Percentiles rank a stretch among this genome's conserved stretches.
phyloP scores from a whole-genome alignment of 2,113 vertebrate genomes.

The Progne subis region DNA sequence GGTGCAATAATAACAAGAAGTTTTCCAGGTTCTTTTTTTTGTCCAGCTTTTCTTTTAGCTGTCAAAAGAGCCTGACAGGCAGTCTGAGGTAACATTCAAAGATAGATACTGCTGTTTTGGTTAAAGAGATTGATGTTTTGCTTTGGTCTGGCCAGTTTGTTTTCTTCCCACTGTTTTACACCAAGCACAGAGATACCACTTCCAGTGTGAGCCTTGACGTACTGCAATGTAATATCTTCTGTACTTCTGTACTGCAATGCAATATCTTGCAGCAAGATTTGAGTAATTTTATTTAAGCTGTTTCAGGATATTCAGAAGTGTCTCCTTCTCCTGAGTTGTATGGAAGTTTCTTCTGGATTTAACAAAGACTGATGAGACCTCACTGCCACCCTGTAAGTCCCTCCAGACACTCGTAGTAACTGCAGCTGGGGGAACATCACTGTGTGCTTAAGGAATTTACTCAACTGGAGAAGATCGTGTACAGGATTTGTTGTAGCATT shows the following conservation, averaged over 20 bases:
- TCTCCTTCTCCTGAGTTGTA: not conserved
- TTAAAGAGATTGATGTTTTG: not conserved
- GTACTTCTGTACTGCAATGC: not conserved
- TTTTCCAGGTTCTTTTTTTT: not conserved
- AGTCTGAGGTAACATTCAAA: conserved; percentile 5
- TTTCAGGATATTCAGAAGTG: not conserved
- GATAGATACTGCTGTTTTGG: not conserved
- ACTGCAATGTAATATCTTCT: not conserved
- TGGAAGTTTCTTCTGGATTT: not conserved
- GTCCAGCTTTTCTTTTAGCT: not conserved
- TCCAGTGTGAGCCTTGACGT: not conserved
- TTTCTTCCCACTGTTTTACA: not conserved
- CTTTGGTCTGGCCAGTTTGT: not conserved
- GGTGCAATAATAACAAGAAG: conserved; percentile 12
- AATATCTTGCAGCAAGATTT: not conserved
- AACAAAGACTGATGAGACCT: not conserved
- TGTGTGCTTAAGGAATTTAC: not conserved
- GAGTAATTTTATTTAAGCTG: not conserved
- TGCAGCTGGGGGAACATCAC: not conserved
- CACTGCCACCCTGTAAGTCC: not conserved
- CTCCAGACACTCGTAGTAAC: not conserved
- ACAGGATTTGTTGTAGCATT: not conserved
- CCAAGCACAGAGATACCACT: not conserved
- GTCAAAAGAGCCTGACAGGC: not conserved
- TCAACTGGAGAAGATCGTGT: not conserved